Evolutionary conservation across 1,140 invertebrate genomes (phyloP), one percentile per base, ranked within the genome.

Genomic region (Centruroides vittatus): DNA sequence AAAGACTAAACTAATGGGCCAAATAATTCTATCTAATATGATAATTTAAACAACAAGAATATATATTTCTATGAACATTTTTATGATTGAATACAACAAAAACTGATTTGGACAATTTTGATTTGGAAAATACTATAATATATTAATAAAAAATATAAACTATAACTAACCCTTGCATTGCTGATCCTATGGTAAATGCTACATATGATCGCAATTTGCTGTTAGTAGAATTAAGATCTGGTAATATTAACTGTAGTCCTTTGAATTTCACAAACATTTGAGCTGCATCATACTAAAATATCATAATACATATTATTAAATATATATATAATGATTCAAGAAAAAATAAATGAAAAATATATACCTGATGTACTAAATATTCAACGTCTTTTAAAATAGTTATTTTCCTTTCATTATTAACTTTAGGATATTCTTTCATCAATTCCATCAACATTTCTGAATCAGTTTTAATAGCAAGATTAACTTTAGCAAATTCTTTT

Each of bases 331-430:
- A 41, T 6, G 8, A 41, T 6, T 8, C 5, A 5, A 6, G 5
- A 41, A 6, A n/a, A 8, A 6, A 41, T 41, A 41, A 8, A 41
- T 41, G 3, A 41, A 41, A 41, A 41, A 41, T 23, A 23, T 9
- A 51, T 56, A 76, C 74, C 72, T 88, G 84, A 72, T 88, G 86
- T 12, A 87, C 73, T 59, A 86, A 73, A 73, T 81, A 86, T 69
- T 88, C 85, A 10, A 89, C 70, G 71, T 86, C 83, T 57, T 78
- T 77, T 13, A 89, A 70, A 51, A 83, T 78, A 54, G 73, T 72
- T 6, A 80, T 68, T 64, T 82, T 71, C 47, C 78, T 73, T 13
- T 78, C 71, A 34, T 73, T 67, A n/a, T 41, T 66, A 36, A 73
- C 67, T 59, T 34, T 69, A 53, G 79, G 73, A 66, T 82, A 82